These are phyloP conservation scores for Tuta absoluta DNA, from an alignment of 2,888 invertebrate genomes.

Conservation along the genomic window DNA sequence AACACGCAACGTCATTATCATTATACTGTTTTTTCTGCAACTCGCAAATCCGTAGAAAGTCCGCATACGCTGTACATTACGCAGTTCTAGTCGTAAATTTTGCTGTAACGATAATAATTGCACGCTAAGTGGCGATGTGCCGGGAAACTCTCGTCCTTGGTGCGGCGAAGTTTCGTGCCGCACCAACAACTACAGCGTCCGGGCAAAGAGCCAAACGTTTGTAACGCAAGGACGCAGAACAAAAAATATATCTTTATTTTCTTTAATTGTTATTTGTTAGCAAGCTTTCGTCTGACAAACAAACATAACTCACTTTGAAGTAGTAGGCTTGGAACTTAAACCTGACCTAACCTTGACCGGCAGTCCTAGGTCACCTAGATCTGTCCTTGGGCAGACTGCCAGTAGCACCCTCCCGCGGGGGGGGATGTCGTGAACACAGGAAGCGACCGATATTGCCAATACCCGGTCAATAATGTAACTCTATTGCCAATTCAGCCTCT, in stretches of 20 bases:
- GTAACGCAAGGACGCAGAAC: slow-evolving; percentile 26
- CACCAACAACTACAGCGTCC: slow-evolving; percentile 9
- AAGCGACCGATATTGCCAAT: slow-evolving; percentile 64
- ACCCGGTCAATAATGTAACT: slow-evolving; percentile 49
- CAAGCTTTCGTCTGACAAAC: slow-evolving; percentile 4
- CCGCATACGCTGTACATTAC: slow-evolving; percentile 20
- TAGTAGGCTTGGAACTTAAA: slow-evolving; percentile 17
- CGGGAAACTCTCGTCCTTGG: slow-evolving; percentile 26
- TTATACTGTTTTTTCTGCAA: slow-evolving; percentile 54
- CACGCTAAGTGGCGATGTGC: slow-evolving; percentile 27
- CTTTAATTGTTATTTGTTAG: background rate
- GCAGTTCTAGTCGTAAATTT: slow-evolving; percentile 20
- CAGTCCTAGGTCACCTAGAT: slow-evolving; percentile 65
- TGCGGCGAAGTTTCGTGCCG: slow-evolving; percentile 11
- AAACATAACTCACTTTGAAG: slow-evolving; percentile 12
- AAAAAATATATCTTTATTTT: slow-evolving; percentile 19
- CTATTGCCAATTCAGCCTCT: slow-evolving; percentile 37
- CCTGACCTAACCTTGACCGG: slow-evolving; percentile 65
- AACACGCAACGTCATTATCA: slow-evolving; percentile 71
- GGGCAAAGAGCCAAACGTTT: slow-evolving; percentile 25
- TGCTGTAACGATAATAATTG: slow-evolving; percentile 25
- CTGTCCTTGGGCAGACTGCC: slow-evolving; percentile 71
- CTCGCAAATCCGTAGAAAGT: slow-evolving; percentile 73
- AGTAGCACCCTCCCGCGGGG: slow-evolving; percentile 40
- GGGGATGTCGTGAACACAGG: slow-evolving; percentile 47